Evolutionary conservation across 2,113 vertebrate species (phyloP).

Genomic region (Bungarus multicinctus): DNA sequence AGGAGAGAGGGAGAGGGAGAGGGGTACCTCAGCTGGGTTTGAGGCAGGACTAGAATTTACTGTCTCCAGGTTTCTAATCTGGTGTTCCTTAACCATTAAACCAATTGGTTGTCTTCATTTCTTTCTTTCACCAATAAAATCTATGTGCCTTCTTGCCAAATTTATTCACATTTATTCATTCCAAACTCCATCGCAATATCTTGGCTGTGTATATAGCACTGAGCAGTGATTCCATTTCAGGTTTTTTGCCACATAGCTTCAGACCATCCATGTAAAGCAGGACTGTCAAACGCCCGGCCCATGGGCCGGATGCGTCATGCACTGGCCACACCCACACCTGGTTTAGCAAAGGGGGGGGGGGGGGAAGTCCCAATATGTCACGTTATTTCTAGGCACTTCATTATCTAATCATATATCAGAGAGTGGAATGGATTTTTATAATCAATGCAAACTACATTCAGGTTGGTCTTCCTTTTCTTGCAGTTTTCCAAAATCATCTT

Average conservation of each 20-base stretch:
- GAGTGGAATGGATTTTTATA: background rate
- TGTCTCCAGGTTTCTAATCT: background rate
- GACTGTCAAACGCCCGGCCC: too few species aligned
- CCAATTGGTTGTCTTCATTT: background rate
- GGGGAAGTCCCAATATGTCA: too few species aligned
- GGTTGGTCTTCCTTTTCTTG: background rate
- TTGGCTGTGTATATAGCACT: background rate
- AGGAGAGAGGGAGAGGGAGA: too few species aligned
- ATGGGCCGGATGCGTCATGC: too few species aligned
- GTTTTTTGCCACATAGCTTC: background rate
- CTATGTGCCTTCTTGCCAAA: background rate
- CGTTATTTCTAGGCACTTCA: background rate
- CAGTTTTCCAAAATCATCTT: background rate
- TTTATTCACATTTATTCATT: background rate
- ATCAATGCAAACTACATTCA: background rate
- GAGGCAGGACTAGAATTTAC: background rate
- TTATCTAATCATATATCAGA: background rate
- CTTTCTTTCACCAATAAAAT: background rate
- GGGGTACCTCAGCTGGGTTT: background rate
- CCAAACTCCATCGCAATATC: background rate
- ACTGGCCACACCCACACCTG: too few species aligned
- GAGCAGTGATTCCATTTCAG: background rate
- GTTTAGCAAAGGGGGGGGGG: too few species aligned
- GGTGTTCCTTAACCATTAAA: background rate
- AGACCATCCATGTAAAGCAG: background rate